Evolutionary conservation across 2,888 invertebrate species (phyloP).

Genomic region (Julus scandinavius): DNA sequence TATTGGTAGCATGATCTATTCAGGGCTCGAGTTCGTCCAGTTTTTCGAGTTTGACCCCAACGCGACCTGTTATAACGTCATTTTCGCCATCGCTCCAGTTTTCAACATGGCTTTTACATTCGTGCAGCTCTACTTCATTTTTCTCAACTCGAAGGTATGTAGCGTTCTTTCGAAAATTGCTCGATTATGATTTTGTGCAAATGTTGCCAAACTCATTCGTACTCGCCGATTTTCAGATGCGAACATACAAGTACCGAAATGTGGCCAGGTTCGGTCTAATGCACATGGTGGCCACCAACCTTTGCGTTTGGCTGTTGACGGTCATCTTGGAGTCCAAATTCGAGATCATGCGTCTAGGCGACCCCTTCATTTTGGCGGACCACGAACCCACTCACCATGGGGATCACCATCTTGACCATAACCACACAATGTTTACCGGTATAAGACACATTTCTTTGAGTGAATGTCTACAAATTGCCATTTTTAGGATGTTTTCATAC

Average conservation of each 20-base stretch:
- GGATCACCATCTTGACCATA: conserved; percentile 22
- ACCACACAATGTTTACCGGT: background rate
- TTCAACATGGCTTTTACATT: conserved; percentile 66
- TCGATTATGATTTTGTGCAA: too few relatives aligned
- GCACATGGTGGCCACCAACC: conserved; percentile 98
- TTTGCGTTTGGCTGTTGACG: conserved; percentile 96
- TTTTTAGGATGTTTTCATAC: background rate
- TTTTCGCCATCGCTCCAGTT: conserved; percentile 63
- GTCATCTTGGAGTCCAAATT: conserved; percentile 95
- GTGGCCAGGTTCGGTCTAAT: conserved; percentile 95
- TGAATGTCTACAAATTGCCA: too few relatives aligned
- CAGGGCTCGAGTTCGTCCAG: conserved; percentile 65
- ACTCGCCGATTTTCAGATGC: conserved; percentile 73
- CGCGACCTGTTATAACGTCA: conserved; percentile 62
- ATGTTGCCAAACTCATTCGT: too few relatives aligned
- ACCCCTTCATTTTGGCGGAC: conserved; percentile 44
- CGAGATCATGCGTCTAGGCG: conserved; percentile 87
- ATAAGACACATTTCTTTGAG: too few relatives aligned
- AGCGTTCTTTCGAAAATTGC: background rate
- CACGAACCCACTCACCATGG: conserved; percentile 27
- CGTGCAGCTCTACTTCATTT: conserved; percentile 67
- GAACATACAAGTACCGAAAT: conserved; percentile 70
- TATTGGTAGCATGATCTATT: conserved; percentile 66
- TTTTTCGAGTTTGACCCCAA: conserved; percentile 64
- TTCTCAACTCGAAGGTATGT: conserved; percentile 66